phyloP scores from a whole-genome alignment of 2,888 invertebrate genomes.

The Metopia argyrocephala region DNA sequence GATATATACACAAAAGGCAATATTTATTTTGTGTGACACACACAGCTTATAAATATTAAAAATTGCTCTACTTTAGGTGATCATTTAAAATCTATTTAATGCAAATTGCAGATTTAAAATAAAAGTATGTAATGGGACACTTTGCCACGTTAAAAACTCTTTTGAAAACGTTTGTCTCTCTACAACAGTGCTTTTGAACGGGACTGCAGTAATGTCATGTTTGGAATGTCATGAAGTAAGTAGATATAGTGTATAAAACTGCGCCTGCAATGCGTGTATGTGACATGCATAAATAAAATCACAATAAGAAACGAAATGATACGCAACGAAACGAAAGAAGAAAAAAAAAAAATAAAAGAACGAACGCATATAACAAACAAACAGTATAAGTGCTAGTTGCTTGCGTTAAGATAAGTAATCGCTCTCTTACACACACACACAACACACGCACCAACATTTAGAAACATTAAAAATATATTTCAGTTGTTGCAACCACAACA shows the following conservation, averaged over 20 bases:
- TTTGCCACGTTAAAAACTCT: no score
- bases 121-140: no score
- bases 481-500: not conserved
- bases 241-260: not conserved
- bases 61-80: no score
- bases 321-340: not conserved
- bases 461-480: not conserved
- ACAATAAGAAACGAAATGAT: not conserved
- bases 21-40: no score
- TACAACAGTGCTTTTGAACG: not conserved
- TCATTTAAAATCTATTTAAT: no score
- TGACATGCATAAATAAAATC: slow-evolving; percentile 49
- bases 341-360: not conserved
- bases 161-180: no score
- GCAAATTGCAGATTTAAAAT: no score
- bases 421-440: not conserved
- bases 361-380: slow-evolving; percentile 24
- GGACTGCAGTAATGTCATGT: slow-evolving; percentile 9
- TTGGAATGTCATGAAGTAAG: slow-evolving; percentile 35
- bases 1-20: no score
- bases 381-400: slow-evolving; percentile 25
- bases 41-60: no score
- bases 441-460: not conserved
- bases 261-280: slow-evolving; percentile 7
- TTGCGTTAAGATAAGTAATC: slow-evolving; percentile 23